Evolutionary conservation across 2,797 vertebrate species (phyloP), one percentile per base, ranked within the genome.

Genomic region (Chelidonichthys spinosus): DNA sequence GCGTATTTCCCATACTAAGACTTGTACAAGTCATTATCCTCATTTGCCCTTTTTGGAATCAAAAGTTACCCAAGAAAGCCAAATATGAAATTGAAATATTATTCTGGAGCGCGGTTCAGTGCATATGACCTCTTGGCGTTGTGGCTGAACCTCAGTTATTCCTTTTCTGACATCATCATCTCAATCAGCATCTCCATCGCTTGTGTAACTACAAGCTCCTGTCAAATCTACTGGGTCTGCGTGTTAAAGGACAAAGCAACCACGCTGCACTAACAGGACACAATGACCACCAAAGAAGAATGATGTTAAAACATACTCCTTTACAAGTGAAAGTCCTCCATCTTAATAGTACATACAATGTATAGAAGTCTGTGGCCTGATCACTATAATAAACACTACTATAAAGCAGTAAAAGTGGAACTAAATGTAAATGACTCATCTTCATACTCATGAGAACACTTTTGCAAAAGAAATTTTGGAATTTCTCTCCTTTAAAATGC

Each of bases 121-220:
- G 25, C 17, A 54, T 35, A 33, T 25, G 56, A 72, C 15, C n/a
- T 46, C 47, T 2, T 25, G 11, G 5, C 52, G 11, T 50, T 68
- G 46, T 46, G 44, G 43, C 37, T 10, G 11, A 50, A 56, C 10
- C 35, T 73, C 43, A 63, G 35, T 54, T 42, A 72, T 82, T 71
- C 50, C 68, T 47, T 70, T 73, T 77, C 55, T 72, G 58, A 76
- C 44, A 8, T 9, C 59, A 46, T 74, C 43, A 43, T 15, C 39
- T 18, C 43, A 42, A 67, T 50, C 64, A 52, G 42, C 11, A 42
- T 55, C 61, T 72, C 65, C 8, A 18, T 6, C 36, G 49, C 54
- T 72, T 69, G 54, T 60, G 3, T 79, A 69, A 83, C 50, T 78
- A 15, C 65, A 61, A 39, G 44, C 54, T 52, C 14, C 67, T 63